Conservation (phyloP, 1,140 invertebrate species). For the Pseudomyrmex gracilis region DNA sequence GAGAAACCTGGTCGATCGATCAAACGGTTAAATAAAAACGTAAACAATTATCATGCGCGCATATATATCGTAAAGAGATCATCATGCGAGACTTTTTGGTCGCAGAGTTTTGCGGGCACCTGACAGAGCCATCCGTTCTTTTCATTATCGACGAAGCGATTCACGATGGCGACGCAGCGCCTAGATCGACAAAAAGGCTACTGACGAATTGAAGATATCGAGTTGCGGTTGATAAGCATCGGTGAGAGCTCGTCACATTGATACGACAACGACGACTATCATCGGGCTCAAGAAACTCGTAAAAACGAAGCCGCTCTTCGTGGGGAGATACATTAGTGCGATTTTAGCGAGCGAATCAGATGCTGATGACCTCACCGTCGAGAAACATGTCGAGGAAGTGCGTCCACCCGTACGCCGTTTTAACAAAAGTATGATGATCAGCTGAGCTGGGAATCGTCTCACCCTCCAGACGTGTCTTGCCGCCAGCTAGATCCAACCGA, state of each 20-base stretch:
- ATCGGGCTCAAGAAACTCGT: conserved; percentile 9
- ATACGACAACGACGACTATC: conserved; percentile 16
- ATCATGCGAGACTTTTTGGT: conserved; percentile 9
- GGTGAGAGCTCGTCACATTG: conserved; percentile 22
- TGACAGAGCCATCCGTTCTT: background rate
- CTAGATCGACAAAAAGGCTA: conserved; percentile 46
- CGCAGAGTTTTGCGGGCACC: background rate
- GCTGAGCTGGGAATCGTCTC: background rate
- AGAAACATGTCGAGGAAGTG: conserved; percentile 21
- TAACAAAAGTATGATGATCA: conserved; percentile 2
- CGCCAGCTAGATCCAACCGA: background rate
- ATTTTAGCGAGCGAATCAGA: conserved; percentile 33
- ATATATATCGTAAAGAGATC: background rate
- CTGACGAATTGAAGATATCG: conserved; percentile 54
- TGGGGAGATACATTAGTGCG: conserved; percentile 45
- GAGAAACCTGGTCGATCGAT: background rate
- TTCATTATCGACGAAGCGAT: background rate
- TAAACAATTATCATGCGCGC: too few relatives aligned
- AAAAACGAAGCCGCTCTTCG: conserved; percentile 22
- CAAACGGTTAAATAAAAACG: background rate
- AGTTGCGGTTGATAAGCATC: conserved; percentile 41
- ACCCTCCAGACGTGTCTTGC: background rate
- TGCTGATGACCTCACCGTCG: background rate
- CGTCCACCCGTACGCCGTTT: background rate
- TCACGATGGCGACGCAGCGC: background rate